phyloP scores from a whole-genome alignment of 2,797 vertebrate genomes.

The Cichlasoma orientale region DNA sequence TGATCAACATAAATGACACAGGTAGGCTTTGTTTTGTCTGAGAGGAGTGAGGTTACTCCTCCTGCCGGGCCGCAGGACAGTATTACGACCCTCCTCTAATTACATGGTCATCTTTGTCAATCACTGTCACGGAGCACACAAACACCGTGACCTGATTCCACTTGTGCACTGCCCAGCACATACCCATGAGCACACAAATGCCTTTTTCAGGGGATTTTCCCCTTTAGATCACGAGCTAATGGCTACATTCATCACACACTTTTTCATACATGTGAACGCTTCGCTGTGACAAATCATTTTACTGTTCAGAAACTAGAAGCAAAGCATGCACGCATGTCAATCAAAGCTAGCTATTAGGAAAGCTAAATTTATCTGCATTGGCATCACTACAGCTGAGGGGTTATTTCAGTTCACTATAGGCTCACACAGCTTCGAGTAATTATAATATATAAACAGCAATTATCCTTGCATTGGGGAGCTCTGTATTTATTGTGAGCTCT shows the following conservation, averaged over 20 bases:
- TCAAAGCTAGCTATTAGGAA: neutral
- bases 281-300: neutral
- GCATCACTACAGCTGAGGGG: slow-evolving; percentile 15
- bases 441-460: slow-evolving; percentile 23
- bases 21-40: slow-evolving; percentile 57
- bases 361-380: neutral
- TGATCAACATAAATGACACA: slow-evolving; percentile 54
- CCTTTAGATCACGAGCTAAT: slow-evolving; percentile 31
- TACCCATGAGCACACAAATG: neutral
- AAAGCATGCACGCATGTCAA: neutral
- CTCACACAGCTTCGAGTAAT: neutral
- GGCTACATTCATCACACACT: slow-evolving; percentile 23
- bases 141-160: slow-evolving; percentile 34
- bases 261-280: neutral
- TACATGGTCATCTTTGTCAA: slow-evolving; percentile 65
- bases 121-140: slow-evolving; percentile 43
- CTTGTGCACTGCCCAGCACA: slow-evolving; percentile 37
- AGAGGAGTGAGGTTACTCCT: slow-evolving; percentile 30
- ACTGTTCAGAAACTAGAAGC: neutral
- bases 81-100: slow-evolving; percentile 64
- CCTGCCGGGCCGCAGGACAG: slow-evolving; percentile 56
- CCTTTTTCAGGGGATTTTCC: neutral
- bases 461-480: neutral
- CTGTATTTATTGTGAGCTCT: neutral
- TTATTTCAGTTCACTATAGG: neutral